phyloP scores from a whole-genome alignment of 1,140 invertebrate genomes.

The Tenebrio molitor region DNA sequence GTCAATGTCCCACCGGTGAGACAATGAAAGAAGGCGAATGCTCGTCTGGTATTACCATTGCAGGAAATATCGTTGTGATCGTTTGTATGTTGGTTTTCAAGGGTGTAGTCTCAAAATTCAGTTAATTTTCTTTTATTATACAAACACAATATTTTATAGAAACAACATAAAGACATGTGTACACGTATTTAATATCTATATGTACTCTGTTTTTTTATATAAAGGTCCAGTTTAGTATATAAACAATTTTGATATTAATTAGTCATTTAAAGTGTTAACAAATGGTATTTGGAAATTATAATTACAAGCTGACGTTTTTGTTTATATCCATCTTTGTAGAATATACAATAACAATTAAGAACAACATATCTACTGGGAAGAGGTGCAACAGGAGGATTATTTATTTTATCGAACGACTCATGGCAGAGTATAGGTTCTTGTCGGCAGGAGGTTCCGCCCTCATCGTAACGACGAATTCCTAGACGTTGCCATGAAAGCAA shows the following conservation, averaged over 20 bases:
- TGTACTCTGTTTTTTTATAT: constrained; percentile 40
- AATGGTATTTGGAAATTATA: constrained; percentile 41
- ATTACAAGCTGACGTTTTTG: constrained; percentile 29
- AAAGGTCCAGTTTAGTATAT: constrained; percentile 43
- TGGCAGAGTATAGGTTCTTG: not conserved
- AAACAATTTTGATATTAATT: constrained; percentile 44
- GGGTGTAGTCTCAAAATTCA: constrained; percentile 17
- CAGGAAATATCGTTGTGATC: constrained; percentile 6
- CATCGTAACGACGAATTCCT: too few relatives aligned
- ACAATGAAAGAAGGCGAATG: constrained; percentile 5
- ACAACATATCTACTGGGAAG: constrained; percentile 23
- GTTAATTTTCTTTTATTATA: constrained; percentile 46
- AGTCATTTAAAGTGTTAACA: constrained; percentile 42
- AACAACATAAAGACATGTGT: constrained; percentile 46
- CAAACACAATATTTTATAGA: constrained; percentile 44
- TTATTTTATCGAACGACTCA: not conserved
- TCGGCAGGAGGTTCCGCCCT: too few relatives aligned
- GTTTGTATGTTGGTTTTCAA: constrained; percentile 6
- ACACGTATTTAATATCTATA: constrained; percentile 46
- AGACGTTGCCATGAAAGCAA: not conserved
- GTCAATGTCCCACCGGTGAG: constrained; percentile 23
- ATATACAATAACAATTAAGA: constrained; percentile 34
- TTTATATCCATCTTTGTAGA: constrained; percentile 17
- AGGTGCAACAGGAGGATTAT: constrained; percentile 29
- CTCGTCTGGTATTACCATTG: not conserved